phyloP scores from a whole-genome alignment of 2,113 vertebrate species.

The mouse (Mus musculus) region GRCm39 chr1:67023001-67023500 shows the following conservation, averaged over 20 bases:
- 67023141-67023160: neutral
- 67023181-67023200: neutral
- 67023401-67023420: neutral
- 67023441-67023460: neutral
- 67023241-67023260: neutral
- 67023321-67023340: neutral
- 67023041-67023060: neutral
- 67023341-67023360: neutral
- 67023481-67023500: conserved; percentile 3
- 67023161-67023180: neutral
- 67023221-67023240: neutral
- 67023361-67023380: neutral
- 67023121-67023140: neutral
- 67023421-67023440: neutral
- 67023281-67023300: neutral
- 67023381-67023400: neutral
- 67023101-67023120: neutral
- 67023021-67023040: neutral
- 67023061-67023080: neutral
- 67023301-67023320: neutral
- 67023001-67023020: neutral
- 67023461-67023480: neutral
- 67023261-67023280: neutral
- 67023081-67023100: neutral
- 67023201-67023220: neutral